A percentile compares a stretch with the other conserved stretches of the same genome.
phyloP scores from a whole-genome alignment of 2,888 invertebrate species.

The Diaperis boleti region DNA sequence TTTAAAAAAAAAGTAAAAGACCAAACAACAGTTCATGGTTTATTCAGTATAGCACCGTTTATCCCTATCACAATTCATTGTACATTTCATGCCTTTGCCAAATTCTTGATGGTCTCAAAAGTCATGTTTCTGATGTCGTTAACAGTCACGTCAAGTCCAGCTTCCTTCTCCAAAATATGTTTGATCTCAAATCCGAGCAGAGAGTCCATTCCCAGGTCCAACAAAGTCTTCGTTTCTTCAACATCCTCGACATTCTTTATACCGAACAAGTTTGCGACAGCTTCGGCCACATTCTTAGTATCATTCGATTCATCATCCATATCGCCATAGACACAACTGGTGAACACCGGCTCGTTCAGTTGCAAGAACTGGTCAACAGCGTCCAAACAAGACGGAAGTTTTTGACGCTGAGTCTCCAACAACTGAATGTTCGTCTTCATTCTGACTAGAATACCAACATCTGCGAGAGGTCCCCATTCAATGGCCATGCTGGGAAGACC shows the following conservation, averaged over 20 bases:
- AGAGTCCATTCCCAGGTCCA: conserved; percentile 33
- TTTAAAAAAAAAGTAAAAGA: neutral
- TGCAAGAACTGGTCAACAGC: conserved; percentile 26
- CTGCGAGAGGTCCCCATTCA: conserved; percentile 33
- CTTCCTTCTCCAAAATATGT: conserved; percentile 27
- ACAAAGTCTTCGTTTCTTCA: conserved; percentile 25
- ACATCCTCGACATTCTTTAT: conserved; percentile 26
- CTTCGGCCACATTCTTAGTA: conserved; percentile 12
- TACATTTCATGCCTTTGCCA: neutral
- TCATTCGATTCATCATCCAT: conserved; percentile 4
- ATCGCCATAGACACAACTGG: conserved; percentile 25
- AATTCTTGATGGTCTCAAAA: conserved; percentile 10
- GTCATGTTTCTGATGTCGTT: conserved; percentile 28
- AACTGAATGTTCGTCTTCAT: conserved; percentile 27
- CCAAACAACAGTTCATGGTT: neutral
- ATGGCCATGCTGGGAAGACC: conserved; percentile 19
- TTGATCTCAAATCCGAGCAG: conserved; percentile 32
- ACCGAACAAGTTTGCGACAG: conserved; percentile 23
- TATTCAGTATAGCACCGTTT: too few species aligned
- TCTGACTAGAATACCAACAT: conserved; percentile 33
- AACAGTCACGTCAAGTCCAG: conserved; percentile 15
- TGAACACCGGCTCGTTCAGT: conserved; percentile 10
- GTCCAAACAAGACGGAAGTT: conserved; percentile 14
- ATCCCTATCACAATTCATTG: conserved; percentile 2
- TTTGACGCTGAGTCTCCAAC: conserved; percentile 19